phyloP scores from a whole-genome alignment of 2,113 vertebrate genomes.

The Pelvicachromis taeniatus region DNA sequence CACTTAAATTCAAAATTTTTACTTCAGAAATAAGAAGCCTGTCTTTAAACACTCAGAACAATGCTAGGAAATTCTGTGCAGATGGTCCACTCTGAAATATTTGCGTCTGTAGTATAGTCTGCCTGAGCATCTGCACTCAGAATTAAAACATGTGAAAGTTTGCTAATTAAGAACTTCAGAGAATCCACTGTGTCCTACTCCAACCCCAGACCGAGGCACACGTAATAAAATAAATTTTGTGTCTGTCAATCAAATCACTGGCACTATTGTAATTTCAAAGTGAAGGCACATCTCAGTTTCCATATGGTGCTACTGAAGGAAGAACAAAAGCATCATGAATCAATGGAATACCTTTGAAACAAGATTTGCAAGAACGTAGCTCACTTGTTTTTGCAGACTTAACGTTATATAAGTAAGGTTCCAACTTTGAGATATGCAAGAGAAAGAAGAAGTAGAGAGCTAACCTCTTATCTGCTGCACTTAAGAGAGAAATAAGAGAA shows the following conservation, averaged over 20 bases:
- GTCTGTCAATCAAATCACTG: slow-evolving; percentile 61
- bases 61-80: neutral
- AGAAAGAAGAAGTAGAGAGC: slow-evolving; percentile 17
- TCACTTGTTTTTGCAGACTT: slow-evolving; percentile 46
- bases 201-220: slow-evolving; percentile 25
- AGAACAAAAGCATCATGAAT: slow-evolving; percentile 60
- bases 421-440: slow-evolving; percentile 37
- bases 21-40: neutral
- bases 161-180: slow-evolving; percentile 60
- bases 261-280: slow-evolving; percentile 52
- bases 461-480: slow-evolving; percentile 28
- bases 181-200: slow-evolving; percentile 4
- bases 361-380: slow-evolving; percentile 49
- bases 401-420: slow-evolving; percentile 35
- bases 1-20: neutral
- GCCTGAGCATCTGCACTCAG: neutral
- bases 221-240: slow-evolving; percentile 33
- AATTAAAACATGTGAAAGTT: slow-evolving; percentile 40
- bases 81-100: neutral
- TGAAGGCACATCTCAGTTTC: slow-evolving; percentile 48
- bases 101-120: neutral
- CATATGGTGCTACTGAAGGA: slow-evolving; percentile 46
- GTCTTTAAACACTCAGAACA: neutral
- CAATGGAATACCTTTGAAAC: slow-evolving; percentile 60
- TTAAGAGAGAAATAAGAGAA: slow-evolving; percentile 18